Evolutionary conservation across 64 coral and sea anemone genomes (phyloP), one percentile per base, ranked within the genome.

Genomic region (Cladopsammia gracilis): DNA sequence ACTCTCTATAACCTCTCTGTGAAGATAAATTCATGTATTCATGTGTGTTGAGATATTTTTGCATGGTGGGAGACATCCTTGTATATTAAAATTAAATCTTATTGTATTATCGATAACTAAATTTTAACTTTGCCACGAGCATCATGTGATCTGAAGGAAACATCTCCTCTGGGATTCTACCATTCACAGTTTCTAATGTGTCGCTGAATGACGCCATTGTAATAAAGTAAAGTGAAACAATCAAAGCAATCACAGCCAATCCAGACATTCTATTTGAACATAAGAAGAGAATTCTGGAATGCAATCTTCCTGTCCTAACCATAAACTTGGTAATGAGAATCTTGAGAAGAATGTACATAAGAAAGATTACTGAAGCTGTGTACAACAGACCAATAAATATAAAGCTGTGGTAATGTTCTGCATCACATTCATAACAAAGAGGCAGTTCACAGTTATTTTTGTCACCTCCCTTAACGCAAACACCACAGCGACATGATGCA

Each of bases 401-500:
- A 54, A 89, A 90, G 3, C 53, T 91, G 68, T 89, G 87, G 42
- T 96, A 99, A 85, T 99, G 98, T 34, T 92, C 78, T 65, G 60
- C 75, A 64, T 89, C 88, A 76, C 98, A 99, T 74, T 99, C 98
- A 9, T 74, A 76, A 58, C 98, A 99, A 12, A 76, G 88, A 22
- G 79, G 84, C 26, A 96, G 89, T 49, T 94, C 72, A 75, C 98
- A 99, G 24, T 78, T 99, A 14, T 91, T 82, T 19, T 77, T 48
- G 26, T 94, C 76, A 18, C 94, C 92, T 66, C 94, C 94, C 22
- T 20, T 75, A 64, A 99, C 92, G 79, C 98, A 99, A 43, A 99
- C 83, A 79, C 98, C 94, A 86, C 98, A 99, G 53, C 98, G 94
- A 45, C 98, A 99, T 11, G 98, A 99, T 4, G 94, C 98, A 86